A percentile compares a stretch with the other conserved stretches of the same genome.
phyloP scores from a whole-genome alignment of 2,113 vertebrate species.

The Heterotis niloticus region DNA sequence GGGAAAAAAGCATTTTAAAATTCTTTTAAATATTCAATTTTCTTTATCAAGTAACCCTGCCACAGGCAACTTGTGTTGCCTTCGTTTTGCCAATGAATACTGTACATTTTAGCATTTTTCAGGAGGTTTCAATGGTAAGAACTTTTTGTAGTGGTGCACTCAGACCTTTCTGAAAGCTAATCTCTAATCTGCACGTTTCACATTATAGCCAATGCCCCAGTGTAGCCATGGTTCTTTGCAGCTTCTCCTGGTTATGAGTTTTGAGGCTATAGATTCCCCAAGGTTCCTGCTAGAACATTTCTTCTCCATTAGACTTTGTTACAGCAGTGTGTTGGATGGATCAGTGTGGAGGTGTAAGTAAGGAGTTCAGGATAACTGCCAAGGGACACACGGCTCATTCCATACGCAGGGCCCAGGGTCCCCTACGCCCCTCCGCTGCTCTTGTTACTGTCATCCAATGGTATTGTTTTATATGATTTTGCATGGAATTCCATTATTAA shows the following conservation, averaged over 20 bases:
- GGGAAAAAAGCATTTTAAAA: slow-evolving; percentile 1
- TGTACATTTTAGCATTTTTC: background rate
- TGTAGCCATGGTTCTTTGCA: background rate
- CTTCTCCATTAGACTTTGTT: background rate
- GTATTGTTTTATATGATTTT: slow-evolving; percentile 28
- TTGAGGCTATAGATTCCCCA: background rate
- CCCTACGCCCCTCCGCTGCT: slow-evolving; percentile 17
- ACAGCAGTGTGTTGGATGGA: background rate
- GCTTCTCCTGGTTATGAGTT: background rate
- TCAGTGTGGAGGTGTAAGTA: background rate
- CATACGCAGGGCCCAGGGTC: background rate
- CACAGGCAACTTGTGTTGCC: slow-evolving; percentile 21
- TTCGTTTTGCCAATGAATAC: background rate
- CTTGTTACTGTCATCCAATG: background rate
- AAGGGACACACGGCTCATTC: slow-evolving; percentile 8
- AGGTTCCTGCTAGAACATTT: background rate
- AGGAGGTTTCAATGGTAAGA: background rate
- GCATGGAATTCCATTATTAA: background rate
- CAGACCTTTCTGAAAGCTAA: background rate
- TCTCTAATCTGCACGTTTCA: background rate
- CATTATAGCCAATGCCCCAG: background rate
- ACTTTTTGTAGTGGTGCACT: background rate
- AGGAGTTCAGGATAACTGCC: background rate
- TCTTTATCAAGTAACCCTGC: slow-evolving; percentile 16
- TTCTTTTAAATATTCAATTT: slow-evolving; percentile 23